A percentile compares a stretch with the other conserved stretches of the same genome.
These are phyloP conservation scores for Burhinus oedicnemus DNA, from an alignment of 2,113 vertebrate genomes.

Conservation along the genomic window DNA sequence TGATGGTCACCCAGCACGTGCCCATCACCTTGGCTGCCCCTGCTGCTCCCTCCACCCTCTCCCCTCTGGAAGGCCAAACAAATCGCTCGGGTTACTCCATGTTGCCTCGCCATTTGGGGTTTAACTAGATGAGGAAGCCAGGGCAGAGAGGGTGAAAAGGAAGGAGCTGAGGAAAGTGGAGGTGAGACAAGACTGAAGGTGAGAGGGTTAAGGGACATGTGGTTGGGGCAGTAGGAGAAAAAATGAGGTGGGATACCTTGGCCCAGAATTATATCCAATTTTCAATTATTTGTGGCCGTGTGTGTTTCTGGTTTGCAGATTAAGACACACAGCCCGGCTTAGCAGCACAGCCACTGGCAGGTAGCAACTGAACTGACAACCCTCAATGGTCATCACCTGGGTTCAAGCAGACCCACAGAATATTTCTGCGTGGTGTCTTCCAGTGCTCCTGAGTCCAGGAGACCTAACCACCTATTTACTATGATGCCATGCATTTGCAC, in stretches of 20 bases:
- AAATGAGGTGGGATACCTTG: not conserved
- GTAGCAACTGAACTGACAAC: not conserved
- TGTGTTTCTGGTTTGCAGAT: not conserved
- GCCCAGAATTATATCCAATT: not conserved
- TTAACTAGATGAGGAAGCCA: not conserved
- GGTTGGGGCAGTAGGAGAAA: not conserved
- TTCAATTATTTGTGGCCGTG: fast-evolving
- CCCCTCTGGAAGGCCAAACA: not conserved
- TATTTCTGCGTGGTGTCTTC: fast-evolving
- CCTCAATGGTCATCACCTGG: not conserved
- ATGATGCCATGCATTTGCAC: fast-evolving
- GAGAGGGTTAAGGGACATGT: not conserved
- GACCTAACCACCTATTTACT: not conserved
- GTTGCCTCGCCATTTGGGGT: not conserved
- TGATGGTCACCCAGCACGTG: not conserved
- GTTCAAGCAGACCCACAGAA: not conserved
- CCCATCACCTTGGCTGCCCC: not conserved
- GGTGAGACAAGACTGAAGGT: not conserved
- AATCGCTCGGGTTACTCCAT: fast-evolving
- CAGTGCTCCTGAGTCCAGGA: not conserved
- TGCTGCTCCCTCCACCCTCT: not conserved
- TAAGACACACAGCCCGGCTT: not conserved
- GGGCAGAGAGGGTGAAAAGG: not conserved
- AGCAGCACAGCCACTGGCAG: not conserved
- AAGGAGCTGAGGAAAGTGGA: not conserved